A percentile compares a stretch with the other conserved stretches of the same genome.
Evolutionary conservation across 2,888 invertebrate genomes (phyloP).

Genomic region (Epistrophe eligans): DNA sequence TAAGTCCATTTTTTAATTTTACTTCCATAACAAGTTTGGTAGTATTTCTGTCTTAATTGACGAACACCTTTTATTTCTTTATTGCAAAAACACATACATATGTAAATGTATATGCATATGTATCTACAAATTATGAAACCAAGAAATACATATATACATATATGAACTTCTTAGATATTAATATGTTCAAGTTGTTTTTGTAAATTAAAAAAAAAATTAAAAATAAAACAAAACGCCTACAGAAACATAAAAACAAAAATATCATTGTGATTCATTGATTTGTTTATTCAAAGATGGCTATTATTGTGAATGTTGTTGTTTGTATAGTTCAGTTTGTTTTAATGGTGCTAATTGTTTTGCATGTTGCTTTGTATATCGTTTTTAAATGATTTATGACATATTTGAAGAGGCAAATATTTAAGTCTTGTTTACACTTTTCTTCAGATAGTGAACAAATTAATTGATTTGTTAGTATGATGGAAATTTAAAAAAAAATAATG

Average conservation of each 20-base stretch:
- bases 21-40: constrained; percentile 16
- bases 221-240: neutral
- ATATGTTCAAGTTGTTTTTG: neutral
- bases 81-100: neutral
- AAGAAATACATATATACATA: neutral
- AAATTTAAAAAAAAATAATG: neutral
- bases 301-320: neutral
- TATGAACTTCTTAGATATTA: neutral
- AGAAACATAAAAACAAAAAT: neutral
- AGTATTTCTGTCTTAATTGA: constrained; percentile 1
- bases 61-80: constrained; percentile 1
- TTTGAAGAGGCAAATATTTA: neutral
- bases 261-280: constrained; percentile 27
- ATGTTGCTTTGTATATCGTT: neutral
- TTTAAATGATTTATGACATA: neutral
- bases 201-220: neutral
- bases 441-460: neutral
- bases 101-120: too few species aligned
- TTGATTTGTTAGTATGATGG: neutral
- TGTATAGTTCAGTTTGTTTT: neutral
- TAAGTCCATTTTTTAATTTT: neutral
- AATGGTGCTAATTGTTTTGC: neutral
- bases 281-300: constrained; percentile 1
- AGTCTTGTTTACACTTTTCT: neutral
- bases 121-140: neutral